A percentile compares a stretch with the other conserved stretches of the same genome.
Conservation (phyloP, 2,888 invertebrate species). For the Tipula confusa region DNA sequence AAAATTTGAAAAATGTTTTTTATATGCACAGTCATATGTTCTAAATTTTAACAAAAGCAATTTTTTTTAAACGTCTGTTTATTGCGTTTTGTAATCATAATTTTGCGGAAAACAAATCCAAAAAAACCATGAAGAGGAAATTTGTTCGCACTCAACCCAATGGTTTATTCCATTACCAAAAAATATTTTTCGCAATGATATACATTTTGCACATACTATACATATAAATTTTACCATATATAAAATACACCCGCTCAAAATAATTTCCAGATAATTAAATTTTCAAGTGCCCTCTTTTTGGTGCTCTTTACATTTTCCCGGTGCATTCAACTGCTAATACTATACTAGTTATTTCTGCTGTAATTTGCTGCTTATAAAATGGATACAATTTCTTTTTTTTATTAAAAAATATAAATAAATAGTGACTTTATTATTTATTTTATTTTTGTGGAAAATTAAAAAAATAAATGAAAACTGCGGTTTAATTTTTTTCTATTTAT, state of each 20-base stretch:
- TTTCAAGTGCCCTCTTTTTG: conserved; percentile 1
- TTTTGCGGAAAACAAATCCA: not conserved
- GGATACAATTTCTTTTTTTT: not conserved
- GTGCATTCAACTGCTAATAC: not conserved
- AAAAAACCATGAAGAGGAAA: not conserved
- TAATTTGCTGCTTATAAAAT: not conserved
- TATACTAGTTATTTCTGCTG: not conserved
- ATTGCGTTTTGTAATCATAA: conserved; percentile 8
- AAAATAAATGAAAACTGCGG: conserved; percentile 8
- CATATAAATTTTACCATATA: not conserved
- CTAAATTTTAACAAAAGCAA: not conserved
- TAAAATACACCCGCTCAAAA: not conserved
- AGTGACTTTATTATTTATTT: conserved; percentile 20
- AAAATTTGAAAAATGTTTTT: no score
- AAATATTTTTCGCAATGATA: not conserved
- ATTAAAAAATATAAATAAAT: conserved; percentile 25
- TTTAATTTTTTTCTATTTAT: conserved; percentile 6
- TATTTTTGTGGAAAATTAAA: conserved; percentile 12
- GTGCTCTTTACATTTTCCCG: not conserved
- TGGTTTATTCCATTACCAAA: not conserved
- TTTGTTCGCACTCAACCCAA: not conserved
- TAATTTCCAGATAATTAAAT: conserved; percentile 20
- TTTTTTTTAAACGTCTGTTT: not conserved
- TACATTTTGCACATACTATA: not conserved
- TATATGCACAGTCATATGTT: not conserved